Evolutionary conservation across 2,888 invertebrate species (phyloP).

Genomic region (Cataglyphis livida): DNA sequence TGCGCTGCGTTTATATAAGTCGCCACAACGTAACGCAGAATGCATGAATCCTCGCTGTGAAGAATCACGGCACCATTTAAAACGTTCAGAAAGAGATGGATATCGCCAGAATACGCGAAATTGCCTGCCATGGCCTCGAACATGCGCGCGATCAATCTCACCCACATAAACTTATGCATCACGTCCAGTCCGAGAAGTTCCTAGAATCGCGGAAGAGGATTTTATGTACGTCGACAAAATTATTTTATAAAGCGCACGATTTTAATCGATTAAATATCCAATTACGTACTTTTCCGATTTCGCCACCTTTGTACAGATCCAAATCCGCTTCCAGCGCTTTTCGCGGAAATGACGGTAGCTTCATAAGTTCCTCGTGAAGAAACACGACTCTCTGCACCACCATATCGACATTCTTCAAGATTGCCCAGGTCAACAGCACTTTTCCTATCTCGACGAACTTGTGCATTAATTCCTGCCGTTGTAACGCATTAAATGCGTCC

Average conservation of each 20-base stretch:
- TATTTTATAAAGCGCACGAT: neutral
- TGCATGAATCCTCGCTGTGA: conserved; percentile 98
- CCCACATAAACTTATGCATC: conserved; percentile 99
- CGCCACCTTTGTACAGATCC: conserved; percentile 95
- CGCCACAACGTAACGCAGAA: conserved; percentile 97
- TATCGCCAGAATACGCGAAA: conserved; percentile 98
- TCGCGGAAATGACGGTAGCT: conserved; percentile 98
- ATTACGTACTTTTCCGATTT: conserved; percentile 92
- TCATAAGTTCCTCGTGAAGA: conserved; percentile 99
- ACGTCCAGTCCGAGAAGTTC: conserved; percentile 97
- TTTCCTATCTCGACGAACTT: conserved; percentile 99
- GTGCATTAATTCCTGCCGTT: conserved; percentile 95
- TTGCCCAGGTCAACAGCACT: conserved; percentile 96
- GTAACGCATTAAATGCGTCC: conserved; percentile 95
- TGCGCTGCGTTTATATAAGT: conserved; percentile 99
- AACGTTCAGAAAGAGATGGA: conserved; percentile 98
- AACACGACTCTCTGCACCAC: conserved; percentile 99
- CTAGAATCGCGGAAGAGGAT: conserved; percentile 82
- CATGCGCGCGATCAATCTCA: conserved; percentile 97
- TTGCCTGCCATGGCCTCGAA: conserved; percentile 99
- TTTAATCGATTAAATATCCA: neutral
- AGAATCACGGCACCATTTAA: conserved; percentile 98
- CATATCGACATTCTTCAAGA: conserved; percentile 96
- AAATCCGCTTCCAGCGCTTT: conserved; percentile 99
- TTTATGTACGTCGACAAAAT: neutral